phyloP scores from a whole-genome alignment of 2,113 vertebrate species.

The Mormyrus iriodes region DNA sequence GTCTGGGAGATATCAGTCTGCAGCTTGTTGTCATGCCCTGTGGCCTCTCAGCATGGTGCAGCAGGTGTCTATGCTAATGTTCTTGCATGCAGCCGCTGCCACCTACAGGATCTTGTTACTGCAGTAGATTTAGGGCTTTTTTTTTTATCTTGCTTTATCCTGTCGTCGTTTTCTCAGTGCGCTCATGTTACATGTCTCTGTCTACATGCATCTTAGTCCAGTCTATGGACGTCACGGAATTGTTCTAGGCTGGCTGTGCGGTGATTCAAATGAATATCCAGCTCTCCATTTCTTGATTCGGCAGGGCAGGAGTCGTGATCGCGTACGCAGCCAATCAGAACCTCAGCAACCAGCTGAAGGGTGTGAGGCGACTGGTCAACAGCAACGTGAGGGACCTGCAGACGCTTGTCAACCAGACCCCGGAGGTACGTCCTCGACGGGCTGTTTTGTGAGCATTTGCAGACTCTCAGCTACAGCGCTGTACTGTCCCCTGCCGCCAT shows the following conservation, averaged over 20 bases:
- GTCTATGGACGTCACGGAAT: neutral
- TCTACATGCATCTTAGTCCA: neutral
- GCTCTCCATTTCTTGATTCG: constrained; percentile 12
- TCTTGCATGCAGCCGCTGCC: constrained; percentile 38
- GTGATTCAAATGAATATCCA: neutral
- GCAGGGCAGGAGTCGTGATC: constrained; percentile 73
- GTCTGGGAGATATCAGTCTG: too few relatives aligned
- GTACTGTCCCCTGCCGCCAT: neutral
- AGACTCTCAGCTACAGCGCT: neutral
- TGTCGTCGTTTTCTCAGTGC: neutral
- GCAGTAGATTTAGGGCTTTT: neutral
- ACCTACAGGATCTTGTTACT: constrained; percentile 38
- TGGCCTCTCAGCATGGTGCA: neutral
- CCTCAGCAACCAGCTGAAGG: constrained; percentile 67
- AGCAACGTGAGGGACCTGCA: constrained; percentile 86
- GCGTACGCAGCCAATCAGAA: constrained; percentile 83
- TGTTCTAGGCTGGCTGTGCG: neutral
- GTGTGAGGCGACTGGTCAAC: constrained; percentile 67
- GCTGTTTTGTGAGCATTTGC: neutral
- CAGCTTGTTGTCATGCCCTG: neutral
- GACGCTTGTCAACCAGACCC: constrained; percentile 71
- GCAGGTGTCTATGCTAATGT: neutral
- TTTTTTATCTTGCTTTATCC: neutral
- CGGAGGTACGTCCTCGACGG: constrained; percentile 58
- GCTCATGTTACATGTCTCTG: neutral